Percentiles rank a stretch among this genome's conserved stretches.
These are phyloP conservation scores for Palloptera scutellata DNA, from an alignment of 2,888 invertebrate genomes.

Conservation along the genomic window DNA sequence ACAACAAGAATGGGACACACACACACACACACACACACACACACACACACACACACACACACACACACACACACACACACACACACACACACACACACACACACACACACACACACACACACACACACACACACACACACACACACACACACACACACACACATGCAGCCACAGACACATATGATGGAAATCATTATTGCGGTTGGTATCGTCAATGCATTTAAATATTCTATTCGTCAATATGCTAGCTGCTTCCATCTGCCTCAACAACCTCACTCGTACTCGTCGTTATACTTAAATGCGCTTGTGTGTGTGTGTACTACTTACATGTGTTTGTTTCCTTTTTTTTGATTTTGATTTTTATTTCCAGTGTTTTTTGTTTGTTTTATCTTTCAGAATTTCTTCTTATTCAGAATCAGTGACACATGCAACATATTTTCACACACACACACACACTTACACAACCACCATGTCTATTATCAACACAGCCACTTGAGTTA, in stretches of 20 bases:
- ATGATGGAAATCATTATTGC: slow-evolving; percentile 3
- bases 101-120: slow-evolving; percentile 1
- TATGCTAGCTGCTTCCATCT: background rate
- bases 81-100: slow-evolving; percentile 14
- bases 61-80: slow-evolving; percentile 6
- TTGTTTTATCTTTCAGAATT: background rate
- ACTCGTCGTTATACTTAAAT: slow-evolving; percentile 18
- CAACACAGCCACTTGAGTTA: background rate
- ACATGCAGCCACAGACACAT: background rate
- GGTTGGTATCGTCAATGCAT: slow-evolving; percentile 1
- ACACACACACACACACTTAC: slow-evolving; percentile 5
- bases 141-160: slow-evolving; percentile 7
- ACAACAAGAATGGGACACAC: background rate
- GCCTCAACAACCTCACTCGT: slow-evolving; percentile 11
- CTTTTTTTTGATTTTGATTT: background rate
- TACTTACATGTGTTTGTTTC: no score
- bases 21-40: slow-evolving; percentile 2
- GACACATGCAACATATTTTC: background rate
- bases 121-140: background rate
- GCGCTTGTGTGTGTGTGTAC: background rate
- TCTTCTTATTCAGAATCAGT: background rate
- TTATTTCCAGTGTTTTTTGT: background rate
- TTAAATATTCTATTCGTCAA: slow-evolving; percentile 2
- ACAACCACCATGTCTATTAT: background rate
- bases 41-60: slow-evolving; percentile 14